Base-by-base conservation (phyloP, 2,797 vertebrate genomes). In the Lepilemur ruficaudatus region DNA sequence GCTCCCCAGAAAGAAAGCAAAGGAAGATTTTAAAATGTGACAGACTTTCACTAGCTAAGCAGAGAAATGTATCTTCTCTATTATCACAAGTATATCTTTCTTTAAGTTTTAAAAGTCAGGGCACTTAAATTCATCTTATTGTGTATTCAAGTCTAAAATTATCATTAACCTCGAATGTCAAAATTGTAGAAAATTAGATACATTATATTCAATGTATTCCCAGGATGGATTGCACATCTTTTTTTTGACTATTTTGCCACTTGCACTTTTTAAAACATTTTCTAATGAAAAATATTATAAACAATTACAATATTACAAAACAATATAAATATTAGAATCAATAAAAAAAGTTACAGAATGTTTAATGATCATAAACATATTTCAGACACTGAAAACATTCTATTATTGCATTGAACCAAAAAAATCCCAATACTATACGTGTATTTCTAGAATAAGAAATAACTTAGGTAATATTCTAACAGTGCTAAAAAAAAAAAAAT, bases 141-240 rank as follows among this genome's bases (percentile, higher is more conserved):
- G 15, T 85, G 59, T 8, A n/a, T 88, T 81, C 55, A 79, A n/a
- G 20, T 78, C 63, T 91, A 91, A 95, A 82, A 63, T 75, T n/a
- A 61, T 4, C 18, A 61, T 89, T 70, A 96, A 73, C 20, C 9
- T 61, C 41, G 72, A 96, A 79, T 67, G 50, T 78, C n/a, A 93
- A 85, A 93, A 94, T 52, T 82, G 48, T 11, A 93, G 63, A 93
- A 93, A 86, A 96, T 85, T 65, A 89, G 86, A 73, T 28, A 94
- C 73, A 94, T 20, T n/a, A 4, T 23, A 91, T 84, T 63, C 41
- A 89, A 55, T 20, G 22, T 76, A n/a, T 92, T 91, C 88, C 91
- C 41, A 84, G 10, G 14, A 91, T 2, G 20, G 3, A 65, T 43
- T 79, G 67, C n/a, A 96, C 15, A 89, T 8, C 32, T 30, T 94